Percentiles rank a stretch among this genome's conserved stretches.
phyloP scores from a whole-genome alignment of 2,888 invertebrate species.

The Drosophila mimetica region DNA sequence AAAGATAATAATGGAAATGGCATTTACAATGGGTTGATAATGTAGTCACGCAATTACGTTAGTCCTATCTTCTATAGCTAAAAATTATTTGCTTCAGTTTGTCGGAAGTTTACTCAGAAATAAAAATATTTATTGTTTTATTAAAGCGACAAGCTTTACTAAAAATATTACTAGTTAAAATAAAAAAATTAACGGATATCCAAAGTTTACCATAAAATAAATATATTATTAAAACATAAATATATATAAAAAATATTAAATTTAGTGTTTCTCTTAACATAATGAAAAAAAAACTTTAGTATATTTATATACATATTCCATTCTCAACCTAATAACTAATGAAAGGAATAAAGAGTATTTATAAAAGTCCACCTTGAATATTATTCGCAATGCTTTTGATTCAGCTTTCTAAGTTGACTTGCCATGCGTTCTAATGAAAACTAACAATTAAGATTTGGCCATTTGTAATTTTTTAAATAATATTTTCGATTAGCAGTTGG shows the following conservation, averaged over 20 bases:
- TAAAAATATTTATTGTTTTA: not conserved
- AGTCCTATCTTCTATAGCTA: not conserved
- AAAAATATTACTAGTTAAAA: too few relatives aligned
- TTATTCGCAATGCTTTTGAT: not conserved
- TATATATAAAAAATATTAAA: too few relatives aligned
- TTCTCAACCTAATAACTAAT: too few relatives aligned
- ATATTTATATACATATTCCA: too few relatives aligned
- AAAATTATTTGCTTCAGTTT: not conserved
- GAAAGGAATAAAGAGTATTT: slow-evolving; percentile 8
- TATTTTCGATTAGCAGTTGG: slow-evolving; percentile 9
- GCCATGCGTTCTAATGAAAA: slow-evolving; percentile 12
- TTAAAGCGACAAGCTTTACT: too few relatives aligned
- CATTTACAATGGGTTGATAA: not conserved
- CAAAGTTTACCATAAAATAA: not conserved
- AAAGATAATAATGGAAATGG: too few relatives aligned
- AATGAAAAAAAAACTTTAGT: too few relatives aligned
- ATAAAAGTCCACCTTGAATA: not conserved
- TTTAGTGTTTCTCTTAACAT: too few relatives aligned
- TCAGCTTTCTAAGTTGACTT: slow-evolving; percentile 10
- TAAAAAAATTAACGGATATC: too few relatives aligned
- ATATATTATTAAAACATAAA: too few relatives aligned
- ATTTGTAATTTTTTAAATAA: slow-evolving; percentile 7
- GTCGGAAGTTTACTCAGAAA: not conserved
- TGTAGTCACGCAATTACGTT: not conserved
- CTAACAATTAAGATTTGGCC: slow-evolving; percentile 51